These are phyloP conservation scores for Cheilosia soror DNA, from an alignment of 2,888 invertebrate genomes.

Conservation along the genomic window DNA sequence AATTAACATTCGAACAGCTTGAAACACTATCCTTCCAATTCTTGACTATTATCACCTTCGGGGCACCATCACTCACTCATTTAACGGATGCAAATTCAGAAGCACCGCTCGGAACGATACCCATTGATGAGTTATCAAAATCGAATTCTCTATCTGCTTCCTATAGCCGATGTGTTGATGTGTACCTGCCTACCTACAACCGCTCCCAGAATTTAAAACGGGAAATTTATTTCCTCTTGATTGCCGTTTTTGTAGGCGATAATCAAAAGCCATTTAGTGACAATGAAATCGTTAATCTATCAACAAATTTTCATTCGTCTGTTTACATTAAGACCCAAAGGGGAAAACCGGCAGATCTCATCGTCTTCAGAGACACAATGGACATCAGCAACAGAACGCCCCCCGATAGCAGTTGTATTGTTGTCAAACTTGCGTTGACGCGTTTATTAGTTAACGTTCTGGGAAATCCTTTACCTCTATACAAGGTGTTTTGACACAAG, in stretches of 20 bases:
- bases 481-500: neutral
- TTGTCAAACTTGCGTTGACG: conserved; percentile 19
- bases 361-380: neutral
- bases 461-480: conserved; percentile 32
- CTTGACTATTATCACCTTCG: neutral
- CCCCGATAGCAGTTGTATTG: neutral
- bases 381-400: conserved; percentile 15
- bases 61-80: conserved; percentile 39
- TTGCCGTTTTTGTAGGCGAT: conserved; percentile 57
- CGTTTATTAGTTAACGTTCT: conserved; percentile 35
- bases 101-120: conserved; percentile 35
- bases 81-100: conserved; percentile 62
- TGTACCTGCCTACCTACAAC: neutral
- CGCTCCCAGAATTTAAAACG: conserved; percentile 31
- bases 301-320: conserved; percentile 33
- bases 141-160: conserved; percentile 2
- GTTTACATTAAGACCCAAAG: conserved; percentile 2
- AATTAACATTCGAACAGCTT: too few species aligned
- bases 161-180: too few species aligned
- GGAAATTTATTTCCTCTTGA: conserved; percentile 56
- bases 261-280: conserved; percentile 59
- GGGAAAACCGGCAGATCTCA: conserved; percentile 3
- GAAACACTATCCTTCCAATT: neutral
- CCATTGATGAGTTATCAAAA: conserved; percentile 39
- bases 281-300: conserved; percentile 64